Evolutionary conservation across 2,113 vertebrate genomes (phyloP).

Genomic region (Terrapene triunguis): DNA sequence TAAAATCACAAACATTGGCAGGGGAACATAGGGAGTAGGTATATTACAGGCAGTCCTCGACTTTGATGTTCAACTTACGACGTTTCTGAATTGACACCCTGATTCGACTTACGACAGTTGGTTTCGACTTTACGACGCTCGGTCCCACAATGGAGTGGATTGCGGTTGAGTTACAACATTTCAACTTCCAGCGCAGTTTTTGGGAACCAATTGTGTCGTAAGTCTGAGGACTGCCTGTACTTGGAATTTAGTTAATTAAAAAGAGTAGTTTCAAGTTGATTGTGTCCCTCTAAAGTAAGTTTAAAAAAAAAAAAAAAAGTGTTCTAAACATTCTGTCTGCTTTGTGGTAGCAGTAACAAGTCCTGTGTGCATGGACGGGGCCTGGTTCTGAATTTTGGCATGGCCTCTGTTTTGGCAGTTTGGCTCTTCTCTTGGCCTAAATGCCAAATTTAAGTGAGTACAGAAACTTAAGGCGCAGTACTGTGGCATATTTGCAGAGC

Average conservation of each 20-base stretch:
- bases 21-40: background rate
- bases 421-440: background rate
- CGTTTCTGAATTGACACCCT: too few relatives aligned
- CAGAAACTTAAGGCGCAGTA: background rate
- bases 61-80: too few relatives aligned
- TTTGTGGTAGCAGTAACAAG: background rate
- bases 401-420: background rate
- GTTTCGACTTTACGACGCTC: too few relatives aligned
- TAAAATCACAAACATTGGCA: background rate
- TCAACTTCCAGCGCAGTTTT: too few relatives aligned
- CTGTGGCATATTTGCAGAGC: background rate
- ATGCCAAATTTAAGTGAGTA: background rate
- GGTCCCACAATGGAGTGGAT: too few relatives aligned
- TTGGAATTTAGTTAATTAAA: background rate
- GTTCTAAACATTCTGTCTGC: background rate
- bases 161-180: too few relatives aligned
- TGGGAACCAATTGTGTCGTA: too few relatives aligned
- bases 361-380: background rate
- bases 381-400: background rate
- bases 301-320: background rate
- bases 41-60: too few relatives aligned
- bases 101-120: too few relatives aligned
- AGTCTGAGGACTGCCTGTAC: too few relatives aligned
- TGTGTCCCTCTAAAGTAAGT: background rate
- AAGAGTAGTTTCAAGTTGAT: background rate